Percentiles rank a stretch among this genome's conserved stretches.
These are phyloP conservation scores for Thamnophis sirtalis DNA, from an alignment of 2,113 vertebrate species.

Conservation along the genomic window DNA sequence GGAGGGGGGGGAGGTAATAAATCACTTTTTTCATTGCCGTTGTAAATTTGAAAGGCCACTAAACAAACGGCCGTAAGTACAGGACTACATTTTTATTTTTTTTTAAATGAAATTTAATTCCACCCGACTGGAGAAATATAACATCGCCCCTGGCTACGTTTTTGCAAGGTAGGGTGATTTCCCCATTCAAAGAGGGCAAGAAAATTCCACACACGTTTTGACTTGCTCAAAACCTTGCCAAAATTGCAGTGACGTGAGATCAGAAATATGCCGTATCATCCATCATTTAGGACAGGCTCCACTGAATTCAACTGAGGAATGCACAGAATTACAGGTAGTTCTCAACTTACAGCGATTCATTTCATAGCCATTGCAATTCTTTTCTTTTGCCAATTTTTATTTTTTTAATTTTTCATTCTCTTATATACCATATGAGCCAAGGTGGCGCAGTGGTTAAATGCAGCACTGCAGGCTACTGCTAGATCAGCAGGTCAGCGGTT, in stretches of 20 bases:
- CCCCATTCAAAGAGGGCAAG: neutral
- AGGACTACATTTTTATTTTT: neutral
- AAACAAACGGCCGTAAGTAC: neutral
- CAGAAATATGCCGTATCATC: neutral
- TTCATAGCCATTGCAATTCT: too few species aligned
- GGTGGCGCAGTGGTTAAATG: too few species aligned
- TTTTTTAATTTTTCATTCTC: too few species aligned
- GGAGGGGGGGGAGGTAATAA: neutral
- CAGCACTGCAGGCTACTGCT: too few species aligned
- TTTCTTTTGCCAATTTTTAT: too few species aligned
- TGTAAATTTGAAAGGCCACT: neutral
- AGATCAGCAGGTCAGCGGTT: too few species aligned
- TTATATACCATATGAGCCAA: too few species aligned
- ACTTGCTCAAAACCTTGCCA: neutral
- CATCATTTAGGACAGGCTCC: neutral
- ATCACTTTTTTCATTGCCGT: neutral
- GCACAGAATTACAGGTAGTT: too few species aligned
- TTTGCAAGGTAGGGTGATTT: neutral
- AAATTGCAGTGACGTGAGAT: neutral
- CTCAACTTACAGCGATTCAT: too few species aligned
- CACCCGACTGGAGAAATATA: neutral
- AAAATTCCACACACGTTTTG: neutral
- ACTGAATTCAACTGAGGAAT: neutral
- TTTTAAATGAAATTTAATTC: neutral
- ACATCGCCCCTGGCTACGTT: neutral